Evolutionary conservation across 2,888 invertebrate genomes (phyloP), one percentile per base, ranked within the genome.

Genomic region (Dasysyrphus albostriatus): DNA sequence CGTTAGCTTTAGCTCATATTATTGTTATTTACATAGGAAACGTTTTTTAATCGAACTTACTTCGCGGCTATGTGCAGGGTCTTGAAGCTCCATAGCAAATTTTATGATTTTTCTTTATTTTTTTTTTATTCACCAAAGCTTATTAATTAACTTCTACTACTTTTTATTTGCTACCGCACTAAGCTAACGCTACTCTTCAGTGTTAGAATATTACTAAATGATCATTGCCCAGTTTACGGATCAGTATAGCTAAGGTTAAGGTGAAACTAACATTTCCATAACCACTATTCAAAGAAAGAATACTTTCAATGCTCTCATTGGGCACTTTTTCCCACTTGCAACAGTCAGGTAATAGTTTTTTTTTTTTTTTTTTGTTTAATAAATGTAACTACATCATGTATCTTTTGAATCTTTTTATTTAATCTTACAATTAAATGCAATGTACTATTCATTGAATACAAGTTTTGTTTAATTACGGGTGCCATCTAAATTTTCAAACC

Each of bases 211-310:
- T 78, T 39, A 85, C 85, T 85, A 69, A 85, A 74, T 44, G 56
- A 70, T 63, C 49, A 24, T 69, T 47, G 51, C 58, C 29, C 29
- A 54, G n/a, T 39, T 54, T 24, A 29, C 44, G 42, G 61, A 56
- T 78, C 56, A 70, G 24, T 70, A 34, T 12, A 69, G 19, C 29
- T 39, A 72, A 78, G 83, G 70, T 83, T 47, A 49, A 63, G 59
- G 83, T 79, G 83, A 75, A 83, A 83, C 70, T 70, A 16, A 78
- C 74, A 70, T 74, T 74, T 87, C 69, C 83, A 83, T 82, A 49
- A 54, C 59, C 42, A 47, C 44, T 83, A 49, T 47, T 75, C 47
- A 19, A 83, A 75, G 70, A 79, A 83, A 83, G 74, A 83, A 83
- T 72, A 77, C 77, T 67, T 73, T 58, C 58, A 47, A 59, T 75